phyloP scores from a whole-genome alignment of 2,888 invertebrate genomes.

The Tipula unca region DNA sequence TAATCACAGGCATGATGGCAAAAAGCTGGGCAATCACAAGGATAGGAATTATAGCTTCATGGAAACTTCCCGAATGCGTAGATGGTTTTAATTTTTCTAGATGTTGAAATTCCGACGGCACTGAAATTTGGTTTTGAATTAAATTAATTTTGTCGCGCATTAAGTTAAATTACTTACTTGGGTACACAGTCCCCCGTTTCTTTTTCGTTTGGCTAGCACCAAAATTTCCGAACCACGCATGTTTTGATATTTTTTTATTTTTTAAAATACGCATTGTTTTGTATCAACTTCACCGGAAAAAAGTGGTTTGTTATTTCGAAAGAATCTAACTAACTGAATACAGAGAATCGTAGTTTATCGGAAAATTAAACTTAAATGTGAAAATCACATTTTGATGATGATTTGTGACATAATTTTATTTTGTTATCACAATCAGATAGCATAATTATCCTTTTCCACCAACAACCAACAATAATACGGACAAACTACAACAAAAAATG shows the following conservation, averaged over 20 bases:
- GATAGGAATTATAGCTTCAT: slow-evolving; percentile 38
- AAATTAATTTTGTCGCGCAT: neutral
- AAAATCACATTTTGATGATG: neutral
- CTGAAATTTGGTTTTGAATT: neutral
- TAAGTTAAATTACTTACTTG: neutral
- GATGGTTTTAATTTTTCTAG: neutral
- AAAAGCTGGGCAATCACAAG: slow-evolving; percentile 45
- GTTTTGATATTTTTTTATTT: neutral
- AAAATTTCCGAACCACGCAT: neutral
- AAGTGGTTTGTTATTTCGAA: neutral
- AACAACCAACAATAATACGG: neutral
- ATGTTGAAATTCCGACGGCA: neutral
- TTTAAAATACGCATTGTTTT: neutral
- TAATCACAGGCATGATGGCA: slow-evolving; percentile 46
- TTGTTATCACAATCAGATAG: neutral
- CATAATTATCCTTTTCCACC: neutral
- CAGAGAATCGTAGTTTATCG: neutral
- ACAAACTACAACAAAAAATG: neutral
- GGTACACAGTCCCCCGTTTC: neutral
- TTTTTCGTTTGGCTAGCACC: neutral
- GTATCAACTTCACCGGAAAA: neutral
- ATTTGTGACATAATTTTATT: neutral
- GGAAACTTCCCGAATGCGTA: slow-evolving; percentile 32
- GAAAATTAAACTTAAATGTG: neutral
- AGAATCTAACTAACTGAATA: neutral